Base-by-base conservation (phyloP, 1,140 invertebrate species). In the Odontomachus brunneus region DNA sequence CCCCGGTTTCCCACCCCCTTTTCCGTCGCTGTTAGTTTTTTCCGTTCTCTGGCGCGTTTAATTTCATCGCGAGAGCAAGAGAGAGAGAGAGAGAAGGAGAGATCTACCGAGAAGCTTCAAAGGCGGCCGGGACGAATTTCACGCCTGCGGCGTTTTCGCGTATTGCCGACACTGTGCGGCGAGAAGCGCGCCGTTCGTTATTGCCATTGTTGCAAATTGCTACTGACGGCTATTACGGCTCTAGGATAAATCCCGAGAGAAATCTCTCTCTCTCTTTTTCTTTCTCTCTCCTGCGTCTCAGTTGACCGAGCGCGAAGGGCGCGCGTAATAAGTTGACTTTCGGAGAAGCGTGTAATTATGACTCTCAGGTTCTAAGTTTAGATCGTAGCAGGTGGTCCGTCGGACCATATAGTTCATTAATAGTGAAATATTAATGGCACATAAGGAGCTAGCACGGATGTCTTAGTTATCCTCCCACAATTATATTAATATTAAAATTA, bases 101-200 rank as follows among this genome's bases (percentile, higher is more conserved):
- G 38, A 71, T 11, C 29, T 48, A 15, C 48, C 24, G 26, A n/a
- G 26, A 55, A 59, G 14, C 19, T 48, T 44, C 60, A 29, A 55
- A 82, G 57, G 44, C 22, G 24, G 48, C 26, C 60, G 17, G 63
- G 48, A 26, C 44, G n/a, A 73, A 75, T 87, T 87, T 87, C 81
- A 74, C 51, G 60, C 57, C 67, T 38, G 51, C 38, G 22, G 11
- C 51, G 51, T 69, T 29, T 15, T 38, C 51, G 65, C 17, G 65
- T 59, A 33, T 67, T 4, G 17, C 3, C 14, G 24, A 29, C 49
- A 9, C 38, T 4, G 4, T 11, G 0, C 14, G 3, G 15, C 11
- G 55, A 44, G 63, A 78, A 83, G 19, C n/a, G 38, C 22, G 26
- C 53, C 65, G 9, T 55, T 83, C 57, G 44, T 87, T 86, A 83